Evolutionary conservation across 1,140 invertebrate species (phyloP), one percentile per base, ranked within the genome.

Genomic region (Trypoxylus dichotomus): DNA sequence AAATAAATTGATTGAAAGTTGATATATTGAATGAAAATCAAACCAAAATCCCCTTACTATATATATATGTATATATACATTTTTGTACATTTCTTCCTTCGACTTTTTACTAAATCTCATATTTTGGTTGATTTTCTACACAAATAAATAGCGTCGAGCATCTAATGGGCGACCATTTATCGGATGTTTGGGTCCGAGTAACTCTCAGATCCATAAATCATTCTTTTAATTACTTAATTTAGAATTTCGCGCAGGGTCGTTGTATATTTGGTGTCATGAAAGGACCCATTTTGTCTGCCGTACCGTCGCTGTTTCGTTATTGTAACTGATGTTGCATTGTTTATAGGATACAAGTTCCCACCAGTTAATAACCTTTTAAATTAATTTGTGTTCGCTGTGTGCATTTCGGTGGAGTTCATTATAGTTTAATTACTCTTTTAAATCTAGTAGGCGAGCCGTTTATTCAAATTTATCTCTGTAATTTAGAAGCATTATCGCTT

Each of bases 391-490:
- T 68, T 24, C 60, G 60, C 7, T 68, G 60, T 27, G 60, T 68
- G 24, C 60, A 68, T 68, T 24, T 24, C 24, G 60, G 7, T 29
- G n/a, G 72, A 27, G 72, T 68, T 68, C 72, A 43, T 74, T 74
- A 74, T 74, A 74, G 72, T 74, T 74, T 74, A 74, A 74, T 74
- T 74, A 74, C 29, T 37, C 32, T 74, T 74, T 74, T 74, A 74
- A 74, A 74, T 74, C 29, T 43, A 74, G 72, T 24, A 24, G 32
- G 41, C 15, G 32, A 21, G 8, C 72, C 41, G 32, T 42, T 74
- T 74, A 41, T 74, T 21, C 72, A 74, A 74, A 74, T 74, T 74
- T 74, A 74, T 74, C 29, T 74, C 32, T 27, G 72, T 10, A 74
- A 74, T 74, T 74, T 41, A 13, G 10, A 29, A 43, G 21, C 72